These are phyloP conservation scores for Thunnus thynnus DNA, from an alignment of 2,113 vertebrate species.

Conservation along the genomic window DNA sequence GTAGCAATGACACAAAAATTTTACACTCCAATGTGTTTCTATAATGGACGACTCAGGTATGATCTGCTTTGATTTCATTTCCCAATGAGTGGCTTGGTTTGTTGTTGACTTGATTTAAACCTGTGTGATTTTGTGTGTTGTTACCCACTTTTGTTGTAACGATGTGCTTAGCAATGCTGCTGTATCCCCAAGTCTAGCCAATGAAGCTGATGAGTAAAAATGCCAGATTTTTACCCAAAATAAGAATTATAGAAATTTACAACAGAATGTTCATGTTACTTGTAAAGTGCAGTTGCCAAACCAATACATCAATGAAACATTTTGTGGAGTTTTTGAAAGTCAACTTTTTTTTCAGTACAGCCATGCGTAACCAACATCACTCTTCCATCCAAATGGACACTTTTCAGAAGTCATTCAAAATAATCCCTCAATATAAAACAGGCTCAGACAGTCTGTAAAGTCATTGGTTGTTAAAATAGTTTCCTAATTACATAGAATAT, in stretches of 20 bases:
- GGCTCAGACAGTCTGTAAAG: no score
- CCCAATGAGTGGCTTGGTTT: neutral
- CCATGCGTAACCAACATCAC: neutral
- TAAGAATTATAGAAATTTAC: no score
- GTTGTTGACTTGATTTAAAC: neutral
- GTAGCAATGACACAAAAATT: no score
- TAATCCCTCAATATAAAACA: neutral
- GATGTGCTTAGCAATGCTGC: neutral
- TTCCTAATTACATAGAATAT: neutral
- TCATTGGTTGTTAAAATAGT: neutral
- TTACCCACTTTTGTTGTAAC: neutral
- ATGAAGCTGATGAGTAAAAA: neutral
- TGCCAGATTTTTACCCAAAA: no score
- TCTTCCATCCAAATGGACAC: neutral
- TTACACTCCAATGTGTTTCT: no score
- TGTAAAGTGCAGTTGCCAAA: no score
- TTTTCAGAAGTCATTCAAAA: neutral
- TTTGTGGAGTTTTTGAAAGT: neutral
- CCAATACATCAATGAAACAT: no score
- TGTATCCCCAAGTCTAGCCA: neutral
- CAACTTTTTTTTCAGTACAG: neutral
- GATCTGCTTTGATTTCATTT: neutral
- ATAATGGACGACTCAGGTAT: no score
- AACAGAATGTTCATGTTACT: no score
- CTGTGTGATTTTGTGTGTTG: neutral